These are phyloP conservation scores for Megalurothrips usitatus DNA, from an alignment of 2,888 invertebrate genomes.

Conservation along the genomic window DNA sequence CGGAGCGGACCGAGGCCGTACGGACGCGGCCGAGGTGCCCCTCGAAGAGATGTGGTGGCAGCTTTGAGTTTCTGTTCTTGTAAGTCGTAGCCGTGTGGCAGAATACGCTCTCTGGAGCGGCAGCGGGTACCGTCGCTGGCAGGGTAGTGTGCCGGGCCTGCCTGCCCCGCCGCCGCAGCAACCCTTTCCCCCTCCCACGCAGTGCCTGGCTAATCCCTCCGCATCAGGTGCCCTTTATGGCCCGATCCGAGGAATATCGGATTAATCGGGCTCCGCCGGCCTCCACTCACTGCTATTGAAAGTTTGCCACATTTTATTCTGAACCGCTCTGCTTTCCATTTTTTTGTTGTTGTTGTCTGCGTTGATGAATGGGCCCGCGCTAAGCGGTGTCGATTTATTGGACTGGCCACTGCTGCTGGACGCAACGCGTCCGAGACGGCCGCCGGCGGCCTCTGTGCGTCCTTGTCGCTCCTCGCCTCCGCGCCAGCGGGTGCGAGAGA, in stretches of 20 bases:
- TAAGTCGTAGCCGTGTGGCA: too few relatives aligned
- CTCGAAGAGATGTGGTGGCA: too few relatives aligned
- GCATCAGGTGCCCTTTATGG: conserved; percentile 22
- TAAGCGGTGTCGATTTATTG: conserved; percentile 8
- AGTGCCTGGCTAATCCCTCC: background rate
- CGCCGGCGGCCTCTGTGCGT: background rate
- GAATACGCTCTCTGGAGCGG: too few relatives aligned
- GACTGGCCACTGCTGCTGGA: background rate
- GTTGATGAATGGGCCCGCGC: background rate
- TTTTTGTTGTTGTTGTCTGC: background rate
- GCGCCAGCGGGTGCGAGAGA: background rate
- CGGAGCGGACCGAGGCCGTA: too few relatives aligned
- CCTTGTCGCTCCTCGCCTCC: background rate
- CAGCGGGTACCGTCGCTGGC: too few relatives aligned
- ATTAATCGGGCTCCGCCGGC: background rate
- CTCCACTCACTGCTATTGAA: background rate
- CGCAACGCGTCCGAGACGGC: background rate
- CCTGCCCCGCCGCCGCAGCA: too few relatives aligned
- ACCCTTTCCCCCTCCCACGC: background rate
- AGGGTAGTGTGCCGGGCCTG: too few relatives aligned
- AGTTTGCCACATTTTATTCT: conserved; percentile 24
- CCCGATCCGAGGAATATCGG: background rate
- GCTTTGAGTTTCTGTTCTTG: too few relatives aligned
- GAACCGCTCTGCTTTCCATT: background rate
- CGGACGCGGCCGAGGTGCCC: too few relatives aligned